Evolutionary conservation across 2,888 invertebrate genomes (phyloP), one percentile per base, ranked within the genome.

Genomic region (Thymelicus sylvestris): DNA sequence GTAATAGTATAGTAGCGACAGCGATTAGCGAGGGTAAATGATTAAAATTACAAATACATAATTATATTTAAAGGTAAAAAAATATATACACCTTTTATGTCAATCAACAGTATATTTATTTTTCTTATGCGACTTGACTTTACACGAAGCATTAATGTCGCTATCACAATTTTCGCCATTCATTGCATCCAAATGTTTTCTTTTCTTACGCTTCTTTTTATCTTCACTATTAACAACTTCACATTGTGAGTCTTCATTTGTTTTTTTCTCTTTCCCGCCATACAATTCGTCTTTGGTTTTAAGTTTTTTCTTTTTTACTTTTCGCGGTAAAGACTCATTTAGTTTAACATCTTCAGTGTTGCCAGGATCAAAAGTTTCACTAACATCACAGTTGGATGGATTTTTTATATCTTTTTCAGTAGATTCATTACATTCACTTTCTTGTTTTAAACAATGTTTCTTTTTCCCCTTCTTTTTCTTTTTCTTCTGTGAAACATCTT

Each of bases 391-490:
- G 44, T 10, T 12, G 12, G 52, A 7, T 1, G 5, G 7, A 52
- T 19, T 52, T 55, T 24, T 24, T 2, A 7, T 41, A 61, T 69
- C 64, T 7, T 61, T 66, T 57, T 31, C 57, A 60, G 19, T 59
- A 66, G 61, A 64, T 8, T 47, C 66, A 67, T 44, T 72, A 39
- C n/a, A 31, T 67, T 60, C 55, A 68, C 67, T 64, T 6, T 59
- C 59, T 64, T 69, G 59, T 59, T 7, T 24, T 13, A 60, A 68
- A 72, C 84, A 85, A 15, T 77, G 80, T 74, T 83, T 88, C 41
- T 79, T 76, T 77, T 88, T 88, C 31, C 31, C 31, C 31, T 31
- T 31, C 71, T 87, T 88, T 73, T 86, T 90, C 72, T 85, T 90
- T 72, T 88, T 87, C 72, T 85, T 87, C 13, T 60, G 76, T 39